A percentile compares a stretch with the other conserved stretches of the same genome.
phyloP scores from a whole-genome alignment of 2,797 vertebrate species.

The Pangasius macronema region DNA sequence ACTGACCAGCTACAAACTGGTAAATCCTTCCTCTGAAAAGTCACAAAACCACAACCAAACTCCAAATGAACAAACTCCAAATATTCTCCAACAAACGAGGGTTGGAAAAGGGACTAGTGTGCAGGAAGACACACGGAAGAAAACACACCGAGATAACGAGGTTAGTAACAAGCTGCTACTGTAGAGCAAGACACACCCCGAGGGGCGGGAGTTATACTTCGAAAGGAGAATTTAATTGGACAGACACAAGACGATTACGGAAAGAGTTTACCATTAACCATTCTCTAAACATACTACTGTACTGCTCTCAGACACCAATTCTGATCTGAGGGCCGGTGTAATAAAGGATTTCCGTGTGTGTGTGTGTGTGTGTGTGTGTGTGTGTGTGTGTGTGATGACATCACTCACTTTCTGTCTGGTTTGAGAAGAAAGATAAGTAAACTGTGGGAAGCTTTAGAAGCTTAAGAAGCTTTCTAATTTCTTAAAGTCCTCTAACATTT shows the following conservation, averaged over 20 bases:
- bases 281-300: background rate
- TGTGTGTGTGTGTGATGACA: constrained; percentile 27
- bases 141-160: background rate
- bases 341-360: background rate
- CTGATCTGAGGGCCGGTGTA: background rate
- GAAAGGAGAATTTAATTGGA: too few relatives aligned
- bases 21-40: too few relatives aligned
- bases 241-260: background rate
- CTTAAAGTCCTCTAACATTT: constrained; percentile 40
- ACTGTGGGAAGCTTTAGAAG: constrained; percentile 20
- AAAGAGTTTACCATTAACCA: background rate
- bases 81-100: background rate
- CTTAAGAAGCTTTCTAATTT: constrained; percentile 48
- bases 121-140: background rate
- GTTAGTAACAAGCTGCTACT: background rate
- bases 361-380: constrained; percentile 11
- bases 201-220: background rate
- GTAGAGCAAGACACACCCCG: background rate
- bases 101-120: background rate
- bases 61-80: too few relatives aligned
- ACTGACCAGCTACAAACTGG: background rate
- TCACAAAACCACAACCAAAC: too few relatives aligned
- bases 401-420: constrained; percentile 35
- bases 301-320: background rate
- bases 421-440: constrained; percentile 35